Evolutionary conservation across 53 echinoderm and acorn worm genomes (phyloP), one percentile per base, ranked within the genome.

Genomic region (Stichopus horrens): DNA sequence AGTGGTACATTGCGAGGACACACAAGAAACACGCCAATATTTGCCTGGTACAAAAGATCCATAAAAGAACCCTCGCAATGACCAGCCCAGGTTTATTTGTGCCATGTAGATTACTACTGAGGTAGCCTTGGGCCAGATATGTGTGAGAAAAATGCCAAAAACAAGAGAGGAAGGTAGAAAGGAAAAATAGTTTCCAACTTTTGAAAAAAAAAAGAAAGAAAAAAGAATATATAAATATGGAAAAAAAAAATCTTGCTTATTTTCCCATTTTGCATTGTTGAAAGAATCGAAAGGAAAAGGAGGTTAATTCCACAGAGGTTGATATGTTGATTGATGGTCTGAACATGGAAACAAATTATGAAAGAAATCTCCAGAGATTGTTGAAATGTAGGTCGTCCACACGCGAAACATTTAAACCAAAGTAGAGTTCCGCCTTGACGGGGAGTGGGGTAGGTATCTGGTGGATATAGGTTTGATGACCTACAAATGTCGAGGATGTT

Each of bases 281-380:
- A 37, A 1, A 37, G 37, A 37, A 37, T 37, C 37, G 37, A 37
- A 37, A 37, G 37, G 7, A 55, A 79, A 79, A 79, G 55, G 79
- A 79, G 79, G 79, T 79, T 79, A 79, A 79, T 79, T 10, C 79
- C 53, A 53, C 79, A 79, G 55, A 79, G 79, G 79, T 79, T 53
- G 79, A 6, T 51, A 53, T 55, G 55, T 79, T 79, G 79, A 79
- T 55, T 19, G 79, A 8, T 9, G 79, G 63, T 4, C 16, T 63
- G 10, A 63, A 63, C 63, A 63, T 63, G 10, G 63, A 16, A 63
- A 16, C 63, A 63, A 63, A 63, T 63, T 63, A 63, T 10, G 10
- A 13, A 8, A 63, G 63, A 63, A 63, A 13, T 63, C 63, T 63
- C 63, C 63, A 7, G 63, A 63, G 63, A 13, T 63, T 63, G 63